phyloP scores from a whole-genome alignment of 2,888 invertebrate genomes.

The Acleris laterana region DNA sequence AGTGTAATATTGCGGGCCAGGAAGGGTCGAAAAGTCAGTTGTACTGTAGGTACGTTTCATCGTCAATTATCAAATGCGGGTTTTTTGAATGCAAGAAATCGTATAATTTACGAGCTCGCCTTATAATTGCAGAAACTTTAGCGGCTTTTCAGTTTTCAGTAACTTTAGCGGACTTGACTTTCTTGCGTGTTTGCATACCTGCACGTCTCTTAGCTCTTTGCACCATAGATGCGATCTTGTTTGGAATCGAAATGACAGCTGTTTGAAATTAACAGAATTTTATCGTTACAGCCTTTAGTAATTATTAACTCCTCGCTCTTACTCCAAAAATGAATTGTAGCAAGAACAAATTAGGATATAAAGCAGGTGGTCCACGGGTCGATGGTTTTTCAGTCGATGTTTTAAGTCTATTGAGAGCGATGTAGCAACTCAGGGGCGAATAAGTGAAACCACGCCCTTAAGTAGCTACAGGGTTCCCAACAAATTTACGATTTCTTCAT shows the following conservation, averaged over 20 bases:
- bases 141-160: slow-evolving; percentile 5
- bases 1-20: not conserved
- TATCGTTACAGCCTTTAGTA: too few species aligned
- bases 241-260: too few species aligned
- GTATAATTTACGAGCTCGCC: slow-evolving; percentile 3
- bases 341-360: too few species aligned
- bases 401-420: slow-evolving; percentile 60
- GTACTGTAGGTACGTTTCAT: not conserved
- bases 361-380: not conserved
- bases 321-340: too few species aligned
- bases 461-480: slow-evolving; percentile 81
- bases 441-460: slow-evolving; percentile 69
- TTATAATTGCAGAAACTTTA: not conserved
- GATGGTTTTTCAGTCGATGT: slow-evolving; percentile 43
- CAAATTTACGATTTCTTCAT: slow-evolving; percentile 44
- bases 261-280: too few species aligned
- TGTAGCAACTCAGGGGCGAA: slow-evolving; percentile 76
- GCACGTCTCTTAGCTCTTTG: not conserved
- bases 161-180: not conserved
- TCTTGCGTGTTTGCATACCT: not conserved
- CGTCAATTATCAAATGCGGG: slow-evolving; percentile 4
- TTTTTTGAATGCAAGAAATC: not conserved
- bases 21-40: not conserved
- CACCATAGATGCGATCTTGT: not conserved
- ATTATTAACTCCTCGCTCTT: too few species aligned